Evolutionary conservation across 2,888 invertebrate genomes (phyloP), one percentile per base, ranked within the genome.

Genomic region (Aspidiotus rigidus): DNA sequence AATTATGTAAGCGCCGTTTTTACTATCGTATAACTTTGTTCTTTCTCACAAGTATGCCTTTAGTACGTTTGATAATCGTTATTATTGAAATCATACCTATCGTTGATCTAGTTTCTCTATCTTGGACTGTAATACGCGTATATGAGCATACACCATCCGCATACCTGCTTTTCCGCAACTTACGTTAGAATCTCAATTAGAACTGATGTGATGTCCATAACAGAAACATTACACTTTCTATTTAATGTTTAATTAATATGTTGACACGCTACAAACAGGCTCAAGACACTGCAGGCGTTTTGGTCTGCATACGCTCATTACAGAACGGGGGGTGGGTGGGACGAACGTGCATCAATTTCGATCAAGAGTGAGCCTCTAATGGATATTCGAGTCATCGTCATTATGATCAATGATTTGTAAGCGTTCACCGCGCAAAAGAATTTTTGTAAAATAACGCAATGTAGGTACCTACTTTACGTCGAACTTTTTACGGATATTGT

Each of bases 241-340:
- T 66, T 66, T 66, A 57, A 60, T 60, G 49, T 57, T 59, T 66
- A 66, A 66, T 66, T 66, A 66, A 66, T 66, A 44, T 53, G 59
- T 49, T 49, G n/a, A 49, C 49, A n/a, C 49, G 11, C 11, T n/a
- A 49, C 49, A 6, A 49, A 11, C 49, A n/a, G 6, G 10, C 49
- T 49, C 3, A 49, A 6, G 49, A n/a, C 49, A 49, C n/a, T 49
- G 49, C n/a, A 6, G 49, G 10, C 49, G 49, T n/a, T 49, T 49
- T 49, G 28, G 28, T 28, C 5, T 28, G 28, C 28, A 28, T 5
- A 28, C 28, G 28, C 5, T 28, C 5, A 28, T 28, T 28, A 3
- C 5, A 28, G 5, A 28, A 28, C 5, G 28, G 5, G 28, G 5
- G 5, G 28, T n/a, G n/a, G n/a, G n/a, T n/a, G n/a, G 28, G 5